These are phyloP conservation scores for Steatornis caripensis DNA, from an alignment of 2,113 vertebrate genomes.

Conservation along the genomic window DNA sequence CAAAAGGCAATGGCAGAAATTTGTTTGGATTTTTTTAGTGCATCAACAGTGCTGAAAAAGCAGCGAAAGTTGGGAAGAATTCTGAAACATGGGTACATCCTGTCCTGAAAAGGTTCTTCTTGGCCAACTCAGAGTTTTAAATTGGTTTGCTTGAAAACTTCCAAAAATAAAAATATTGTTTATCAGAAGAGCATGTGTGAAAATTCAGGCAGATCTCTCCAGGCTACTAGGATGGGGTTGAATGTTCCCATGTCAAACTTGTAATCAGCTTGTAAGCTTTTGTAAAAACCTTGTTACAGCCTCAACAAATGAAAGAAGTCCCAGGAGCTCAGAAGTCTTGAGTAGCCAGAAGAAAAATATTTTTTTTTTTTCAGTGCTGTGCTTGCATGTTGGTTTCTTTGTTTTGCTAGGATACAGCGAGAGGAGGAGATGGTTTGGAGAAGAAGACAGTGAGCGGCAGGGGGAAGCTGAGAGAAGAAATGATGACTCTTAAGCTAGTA, in stretches of 20 bases:
- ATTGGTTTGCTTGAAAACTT: background rate
- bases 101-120: background rate
- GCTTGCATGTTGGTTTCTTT: background rate
- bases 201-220: background rate
- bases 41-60: background rate
- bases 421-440: background rate
- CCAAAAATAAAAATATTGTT: background rate
- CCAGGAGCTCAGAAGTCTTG: background rate
- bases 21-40: background rate
- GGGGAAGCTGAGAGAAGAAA: background rate
- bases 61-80: background rate
- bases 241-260: slow-evolving; percentile 1
- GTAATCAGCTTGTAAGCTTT: background rate
- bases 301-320: background rate
- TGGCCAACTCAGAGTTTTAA: background rate
- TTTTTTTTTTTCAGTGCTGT: background rate
- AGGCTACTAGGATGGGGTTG: background rate
- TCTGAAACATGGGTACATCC: background rate
- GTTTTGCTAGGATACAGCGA: background rate
- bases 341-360: background rate
- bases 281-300: background rate
- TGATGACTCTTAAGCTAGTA: background rate
- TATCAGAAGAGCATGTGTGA: background rate
- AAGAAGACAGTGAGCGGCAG: background rate
- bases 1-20: background rate